Base-by-base conservation (phyloP, 2,797 vertebrate genomes). In the Perodicticus potto region DNA sequence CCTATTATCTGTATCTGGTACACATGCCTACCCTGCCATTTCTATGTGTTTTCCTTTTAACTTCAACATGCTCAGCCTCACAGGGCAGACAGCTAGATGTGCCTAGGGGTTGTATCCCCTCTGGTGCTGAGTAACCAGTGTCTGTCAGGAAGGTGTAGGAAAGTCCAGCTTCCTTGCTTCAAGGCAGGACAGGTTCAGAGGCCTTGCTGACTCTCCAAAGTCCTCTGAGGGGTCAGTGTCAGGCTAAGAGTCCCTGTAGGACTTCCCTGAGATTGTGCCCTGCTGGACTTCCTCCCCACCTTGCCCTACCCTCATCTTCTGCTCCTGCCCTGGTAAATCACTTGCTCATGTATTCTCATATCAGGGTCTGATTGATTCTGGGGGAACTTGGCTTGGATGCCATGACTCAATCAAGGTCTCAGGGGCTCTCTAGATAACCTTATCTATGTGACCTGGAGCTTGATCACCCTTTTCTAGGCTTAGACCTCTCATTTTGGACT, bases 131-230 rank as follows among this genome's bases (percentile, higher is more conserved):
- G 59, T 63, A 55, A 37, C 23, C 4, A 8, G 23, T 0, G 1
- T 17, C 11, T 23, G 4, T 3, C 9, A 59, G 37, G 8, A n/a
- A 37, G 2, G 10, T 1, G 0, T 29, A 3, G 20, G 11, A 22
- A 32, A n/a, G 22, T 37, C 76, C 12, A 29, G 43, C 27, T 93
- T 16, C 10, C 4, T 32, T 55, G 13, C 53, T 80, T 74, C 77
- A 37, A 63, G 5, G 23, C 9, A 34, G 34, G 27, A 57, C 1
- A 32, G 34, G 70, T 34, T 90, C 37, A 5, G 45, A 86, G 67
- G 9, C 0, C 16, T 84, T 5, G 0, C 23, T 73, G 20, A 16
- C 34, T 4, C 34, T 84, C 43, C 27, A 74, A 20, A 91, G 40
- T 27, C 57, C 49, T 73, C 14, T n/a, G 63, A 10, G 2, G 13